Base-by-base conservation (phyloP, 2,113 vertebrate species). In the Ranitomeya imitator region DNA sequence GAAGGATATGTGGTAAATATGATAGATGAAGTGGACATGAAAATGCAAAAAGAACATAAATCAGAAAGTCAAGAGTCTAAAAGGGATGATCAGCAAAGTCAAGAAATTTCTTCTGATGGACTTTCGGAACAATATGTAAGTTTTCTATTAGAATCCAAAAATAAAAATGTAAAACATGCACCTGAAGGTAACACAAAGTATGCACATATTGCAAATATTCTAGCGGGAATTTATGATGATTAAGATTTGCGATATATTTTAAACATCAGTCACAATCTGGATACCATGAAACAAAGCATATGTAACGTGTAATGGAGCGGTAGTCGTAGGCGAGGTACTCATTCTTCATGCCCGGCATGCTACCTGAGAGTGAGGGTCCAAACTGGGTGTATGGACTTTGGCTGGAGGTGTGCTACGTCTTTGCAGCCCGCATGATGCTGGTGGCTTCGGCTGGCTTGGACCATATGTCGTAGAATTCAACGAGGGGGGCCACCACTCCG, bases 171-270 rank as follows among this genome's bases (percentile, higher is more conserved):
- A 60, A 45, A 78, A 54, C 15, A 15, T 21, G 15, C 19, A 11
- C n/a, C 16, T 3, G 54, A 86, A 69, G 10, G 31, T 6, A 86
- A 55, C 23, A 57, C 54, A 37, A 52, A 8, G 10, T 67, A 80
- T 61, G 55, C 31, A n/a, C 14, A 86, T 80, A 37, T 80, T 61
- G 55, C 31, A n/a, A 21, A 86, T 80, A 37, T 86, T 54, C 77
- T 59, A 21, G 61, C 65, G 7, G n/a, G 69, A 21, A 21, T 19
- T 14, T 37, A 73, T 45, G 37, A 84, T 26, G 74, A 86, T 45
- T 51, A 79, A 79, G 60, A 69, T 55, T 19, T 86, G n/a, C 11
- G 57, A 57, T 79, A 86, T 69, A 37, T 67, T 69, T 63, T 86
- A 19, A 80, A 79, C 14, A 52, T 45, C 13, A 78, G 73, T 26